Evolutionary conservation across 1,140 invertebrate genomes (phyloP), one percentile per base, ranked within the genome.

Genomic region (Magallana angulata): DNA sequence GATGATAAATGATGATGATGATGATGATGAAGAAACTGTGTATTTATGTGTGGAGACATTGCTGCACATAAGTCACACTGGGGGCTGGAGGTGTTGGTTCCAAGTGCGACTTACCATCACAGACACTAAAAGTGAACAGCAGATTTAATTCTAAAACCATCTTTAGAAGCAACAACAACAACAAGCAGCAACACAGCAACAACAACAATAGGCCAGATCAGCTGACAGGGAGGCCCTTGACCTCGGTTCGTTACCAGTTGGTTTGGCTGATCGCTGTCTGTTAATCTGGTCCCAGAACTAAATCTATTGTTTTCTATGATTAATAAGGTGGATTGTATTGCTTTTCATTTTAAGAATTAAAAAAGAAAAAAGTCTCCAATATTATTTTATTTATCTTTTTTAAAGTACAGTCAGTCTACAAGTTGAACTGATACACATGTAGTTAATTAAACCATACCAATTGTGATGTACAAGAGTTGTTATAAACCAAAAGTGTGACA

Each of bases 281-380:
- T 76, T 76, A 2, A 76, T 76, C 68, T 30, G 24, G 68, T 76
- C 68, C 18, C 7, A 30, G 68, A 30, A 24, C 30, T 76, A 76
- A 76, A 76, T 76, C 68, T 76, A 76, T 76, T 76, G 68, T 76
- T 62, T n/a, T 62, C 0, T 62, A 7, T 76, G 24, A 76, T 12
- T 30, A 11, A 76, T 7, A 36, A 30, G 24, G 68, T 76, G 14
- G 14, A 11, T 30, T 76, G 30, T 76, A 76, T 76, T 76, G 68
- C 24, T 30, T 76, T 76, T 24, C 68, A 76, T 76, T 76, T 76
- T 30, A 76, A 76, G 68, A 76, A 76, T 76, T 12, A 76, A 76
- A 76, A 24, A 6, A 76, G 36, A 76, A 30, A 24, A 71, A 76
- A 76, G 12, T 30, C 8, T 76, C 48, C 4, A 36, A 0, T 48